Conservation (phyloP, 2,113 vertebrate genomes). For the Oryzias woworae region DNA sequence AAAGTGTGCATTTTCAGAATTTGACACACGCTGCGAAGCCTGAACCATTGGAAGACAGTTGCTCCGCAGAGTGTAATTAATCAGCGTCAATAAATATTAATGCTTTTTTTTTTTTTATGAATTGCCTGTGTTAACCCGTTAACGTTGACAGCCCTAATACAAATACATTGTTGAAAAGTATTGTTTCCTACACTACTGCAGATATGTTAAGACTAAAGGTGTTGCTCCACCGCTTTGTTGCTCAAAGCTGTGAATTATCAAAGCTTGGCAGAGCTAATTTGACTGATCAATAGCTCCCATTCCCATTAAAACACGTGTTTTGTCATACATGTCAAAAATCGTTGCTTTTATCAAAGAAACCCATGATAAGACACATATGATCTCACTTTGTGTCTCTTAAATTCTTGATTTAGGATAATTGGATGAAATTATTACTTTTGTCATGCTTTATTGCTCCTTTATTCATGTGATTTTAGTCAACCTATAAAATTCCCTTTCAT, state of each 20-base stretch:
- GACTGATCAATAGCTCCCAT: slow-evolving; percentile 33
- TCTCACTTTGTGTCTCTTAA: slow-evolving; percentile 36
- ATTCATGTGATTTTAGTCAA: too few relatives aligned
- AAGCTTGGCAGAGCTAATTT: slow-evolving; percentile 32
- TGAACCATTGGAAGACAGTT: too few relatives aligned
- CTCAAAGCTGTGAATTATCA: slow-evolving; percentile 25
- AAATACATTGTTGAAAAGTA: slow-evolving; percentile 14
- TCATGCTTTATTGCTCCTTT: slow-evolving; percentile 46
- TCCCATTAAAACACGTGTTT: slow-evolving; percentile 15
- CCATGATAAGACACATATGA: slow-evolving; percentile 28
- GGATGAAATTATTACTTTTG: slow-evolving; percentile 39
- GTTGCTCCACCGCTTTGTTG: slow-evolving; percentile 10
- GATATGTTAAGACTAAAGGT: slow-evolving; percentile 7
- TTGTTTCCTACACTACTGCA: slow-evolving; percentile 12
- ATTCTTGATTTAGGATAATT: slow-evolving; percentile 51
- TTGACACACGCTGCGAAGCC: too few relatives aligned
- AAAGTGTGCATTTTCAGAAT: too few relatives aligned
- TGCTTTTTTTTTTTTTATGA: too few relatives aligned
- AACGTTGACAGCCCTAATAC: too few relatives aligned
- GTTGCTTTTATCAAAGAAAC: slow-evolving; percentile 39
- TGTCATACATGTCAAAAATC: slow-evolving; percentile 12
- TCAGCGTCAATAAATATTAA: too few relatives aligned
- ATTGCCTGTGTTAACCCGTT: too few relatives aligned
- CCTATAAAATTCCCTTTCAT: too few relatives aligned
- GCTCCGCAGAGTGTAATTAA: too few relatives aligned